Base-by-base conservation (phyloP, 2,797 vertebrate genomes). In the Babyrousa celebensis region DNA sequence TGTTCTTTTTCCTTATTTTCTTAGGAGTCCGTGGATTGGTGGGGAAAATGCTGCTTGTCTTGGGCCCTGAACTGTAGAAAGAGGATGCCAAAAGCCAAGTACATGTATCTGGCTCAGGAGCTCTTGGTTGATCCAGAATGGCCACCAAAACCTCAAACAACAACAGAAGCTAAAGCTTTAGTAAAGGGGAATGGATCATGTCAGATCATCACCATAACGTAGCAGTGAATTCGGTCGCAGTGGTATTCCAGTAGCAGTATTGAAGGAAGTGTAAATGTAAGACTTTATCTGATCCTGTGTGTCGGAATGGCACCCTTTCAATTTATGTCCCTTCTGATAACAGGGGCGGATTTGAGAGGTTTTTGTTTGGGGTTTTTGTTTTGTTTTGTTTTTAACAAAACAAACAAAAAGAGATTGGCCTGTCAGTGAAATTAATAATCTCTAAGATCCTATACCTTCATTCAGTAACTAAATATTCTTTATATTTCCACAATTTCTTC, bases 141-240 rank as follows among this genome's bases (percentile, higher is more conserved):
- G 99, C 99, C 99, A 27, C 99, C 99, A 68, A 99, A 99, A 98
- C 99, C 99, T 94, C 99, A 99, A 96, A 99, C 99, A 67, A 99
- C 99, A 70, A 99, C 99, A 3, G 99, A 99, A 98, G 99, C 99
- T 5, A 99, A 99, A 98, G 96, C 85, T 96, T 95, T 97, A 80
- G 95, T 97, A 58, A 98, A 98, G 63, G 99, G 98, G 97, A 99
- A 99, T 1, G 98, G 99, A 85, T 97, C 98, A 29, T 99, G 99
- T 99, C 99, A 99, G 96, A 98, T 99, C 84, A 98, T 99, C 96
- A 98, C 98, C 62, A 93, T 99, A 91, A 99, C 99, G 40, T 99
- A 99, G 98, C 99, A 97, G 65, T 68, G 78, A 92, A 43, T 62
- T 62, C 32, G 0, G 84, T 94, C 80, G 96, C 72, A 23, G 58